These are phyloP conservation scores for Sebastes steindachneri DNA, from an alignment of 2,797 vertebrate species.

Conservation along the genomic window DNA sequence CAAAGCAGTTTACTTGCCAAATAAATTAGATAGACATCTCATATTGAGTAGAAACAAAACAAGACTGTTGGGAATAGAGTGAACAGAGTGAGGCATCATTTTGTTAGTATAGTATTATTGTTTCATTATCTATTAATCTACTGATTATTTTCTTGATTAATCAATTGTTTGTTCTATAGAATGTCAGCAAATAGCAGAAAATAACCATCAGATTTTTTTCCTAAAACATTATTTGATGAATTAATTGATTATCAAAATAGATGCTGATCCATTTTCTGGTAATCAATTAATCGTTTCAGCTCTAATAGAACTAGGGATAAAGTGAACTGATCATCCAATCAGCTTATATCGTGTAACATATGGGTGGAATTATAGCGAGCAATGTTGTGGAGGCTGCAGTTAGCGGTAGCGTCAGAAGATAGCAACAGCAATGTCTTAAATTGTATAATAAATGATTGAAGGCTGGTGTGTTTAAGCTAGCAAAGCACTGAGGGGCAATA, in stretches of 20 bases:
- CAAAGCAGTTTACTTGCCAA: slow-evolving; percentile 4
- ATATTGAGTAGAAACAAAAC: not conserved
- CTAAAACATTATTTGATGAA: not conserved
- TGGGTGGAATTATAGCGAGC: too few relatives aligned
- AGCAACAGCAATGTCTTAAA: too few relatives aligned
- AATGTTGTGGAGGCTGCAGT: too few relatives aligned
- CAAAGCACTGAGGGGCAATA: too few relatives aligned
- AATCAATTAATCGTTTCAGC: too few relatives aligned
- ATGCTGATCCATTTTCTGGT: not conserved
- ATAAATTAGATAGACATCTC: slow-evolving; percentile 3
- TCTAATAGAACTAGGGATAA: too few relatives aligned
- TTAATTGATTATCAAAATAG: not conserved
- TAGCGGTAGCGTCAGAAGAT: too few relatives aligned
- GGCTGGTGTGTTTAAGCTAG: too few relatives aligned
- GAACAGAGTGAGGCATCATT: not conserved
- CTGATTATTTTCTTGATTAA: not conserved
- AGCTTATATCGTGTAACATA: too few relatives aligned
- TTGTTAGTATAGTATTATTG: not conserved
- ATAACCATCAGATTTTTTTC: not conserved
- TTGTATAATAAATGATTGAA: too few relatives aligned
- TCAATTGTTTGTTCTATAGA: not conserved
- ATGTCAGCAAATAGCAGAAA: not conserved
- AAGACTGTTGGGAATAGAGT: not conserved
- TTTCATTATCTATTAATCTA: too few relatives aligned
- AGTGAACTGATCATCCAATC: too few relatives aligned